Evolutionary conservation across 2,797 vertebrate genomes (phyloP).

Genomic region (Coendou prehensilis): DNA sequence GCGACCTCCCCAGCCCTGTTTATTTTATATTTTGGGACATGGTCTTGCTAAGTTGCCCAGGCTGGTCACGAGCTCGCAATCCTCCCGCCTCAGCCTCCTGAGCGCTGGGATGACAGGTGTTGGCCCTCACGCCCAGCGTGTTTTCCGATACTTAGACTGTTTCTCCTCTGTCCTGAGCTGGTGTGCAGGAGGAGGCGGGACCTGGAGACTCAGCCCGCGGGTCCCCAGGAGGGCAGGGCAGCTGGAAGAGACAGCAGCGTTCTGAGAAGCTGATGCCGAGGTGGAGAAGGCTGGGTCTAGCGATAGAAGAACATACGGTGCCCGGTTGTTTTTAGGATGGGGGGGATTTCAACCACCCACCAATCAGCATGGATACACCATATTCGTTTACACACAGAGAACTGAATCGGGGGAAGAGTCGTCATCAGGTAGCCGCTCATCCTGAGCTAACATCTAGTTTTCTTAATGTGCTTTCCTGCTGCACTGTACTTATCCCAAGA

Average conservation of each 20-base stretch:
- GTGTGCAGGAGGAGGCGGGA: rapidly evolving
- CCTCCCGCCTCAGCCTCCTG: not conserved
- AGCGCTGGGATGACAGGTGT: not conserved
- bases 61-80: not conserved
- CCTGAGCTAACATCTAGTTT: not conserved
- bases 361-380: not conserved
- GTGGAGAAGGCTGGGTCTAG: not conserved
- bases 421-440: not conserved
- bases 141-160: not conserved
- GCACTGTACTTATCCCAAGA: not conserved
- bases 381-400: not conserved
- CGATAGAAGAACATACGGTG: not conserved
- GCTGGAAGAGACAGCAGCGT: not conserved
- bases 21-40: not conserved
- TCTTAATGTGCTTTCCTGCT: not conserved
- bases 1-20: not conserved
- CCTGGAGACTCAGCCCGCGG: not conserved
- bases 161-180: not conserved
- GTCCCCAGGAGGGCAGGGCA: not conserved
- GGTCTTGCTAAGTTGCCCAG: not conserved
- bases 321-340: no score
- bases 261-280: not conserved
- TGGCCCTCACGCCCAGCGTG: no score
- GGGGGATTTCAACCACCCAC: not conserved
- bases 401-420: not conserved